These are phyloP conservation scores for Nettapus auritus DNA, from an alignment of 2,113 vertebrate genomes.

Conservation along the genomic window DNA sequence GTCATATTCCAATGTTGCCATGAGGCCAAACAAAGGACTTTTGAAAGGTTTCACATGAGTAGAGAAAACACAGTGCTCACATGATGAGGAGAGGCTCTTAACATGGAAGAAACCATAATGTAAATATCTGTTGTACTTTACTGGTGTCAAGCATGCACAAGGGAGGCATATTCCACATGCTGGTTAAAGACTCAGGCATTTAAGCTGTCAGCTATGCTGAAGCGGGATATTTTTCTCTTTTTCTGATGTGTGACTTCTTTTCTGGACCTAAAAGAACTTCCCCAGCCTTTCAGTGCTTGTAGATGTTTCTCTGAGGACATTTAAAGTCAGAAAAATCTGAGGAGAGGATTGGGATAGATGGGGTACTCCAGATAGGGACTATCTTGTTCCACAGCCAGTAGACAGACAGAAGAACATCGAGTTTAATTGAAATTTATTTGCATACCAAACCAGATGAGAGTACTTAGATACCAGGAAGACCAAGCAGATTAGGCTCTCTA, in stretches of 20 bases:
- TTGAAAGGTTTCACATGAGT: background rate
- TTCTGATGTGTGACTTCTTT: background rate
- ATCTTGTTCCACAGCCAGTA: accelerated
- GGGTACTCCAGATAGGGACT: background rate
- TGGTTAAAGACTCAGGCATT: background rate
- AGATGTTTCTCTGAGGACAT: background rate
- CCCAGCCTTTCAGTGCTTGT: background rate
- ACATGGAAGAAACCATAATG: background rate
- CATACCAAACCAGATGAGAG: background rate
- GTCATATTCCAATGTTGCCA: background rate
- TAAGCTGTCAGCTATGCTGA: background rate
- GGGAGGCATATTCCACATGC: accelerated
- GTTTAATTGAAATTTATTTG: background rate
- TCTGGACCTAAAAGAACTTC: background rate
- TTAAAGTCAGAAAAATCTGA: background rate
- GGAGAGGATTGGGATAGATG: background rate
- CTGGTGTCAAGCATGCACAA: accelerated
- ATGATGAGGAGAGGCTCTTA: background rate
- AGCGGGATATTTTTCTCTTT: background rate
- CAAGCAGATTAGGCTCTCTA: no score
- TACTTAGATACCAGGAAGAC: background rate
- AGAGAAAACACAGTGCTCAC: accelerated
- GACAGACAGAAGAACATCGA: background rate
- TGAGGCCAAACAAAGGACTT: background rate
- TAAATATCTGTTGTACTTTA: background rate